Evolutionary conservation across 2,113 vertebrate species (phyloP), one percentile per base, ranked within the genome.

Genomic region (Cacatua alba): DNA sequence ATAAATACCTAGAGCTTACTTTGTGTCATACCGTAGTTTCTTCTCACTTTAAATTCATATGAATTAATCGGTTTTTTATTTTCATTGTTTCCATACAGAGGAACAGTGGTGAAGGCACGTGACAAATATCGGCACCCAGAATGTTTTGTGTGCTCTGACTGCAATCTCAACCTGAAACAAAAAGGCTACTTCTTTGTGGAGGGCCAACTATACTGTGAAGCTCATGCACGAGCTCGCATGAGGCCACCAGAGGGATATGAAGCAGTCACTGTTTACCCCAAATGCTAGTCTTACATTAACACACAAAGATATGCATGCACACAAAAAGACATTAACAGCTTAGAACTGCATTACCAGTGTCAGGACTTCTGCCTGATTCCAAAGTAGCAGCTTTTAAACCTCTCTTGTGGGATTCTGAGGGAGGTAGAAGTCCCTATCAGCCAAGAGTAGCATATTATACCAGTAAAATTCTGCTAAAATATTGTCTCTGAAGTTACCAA

Each of bases 141-240:
- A 59, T 99, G 99, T 96, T 99, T 99, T 15, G 99, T 99, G 94
- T 99, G 99, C 64, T 98, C 99, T 2, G 99, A 99, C 98, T 99
- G 99, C 44, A 98, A 98, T 78, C 96, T 99, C 96, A 99, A 99
- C 98, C 98, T 99, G 91, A 99, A 99, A 95, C 99, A 99, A 87
- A 99, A 98, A 94, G 99, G 99, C 59, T 99, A 99, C 94, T 99
- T 99, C 98, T 99, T 99, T 16, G 98, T 99, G 97, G 99, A 99
- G 88, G 99, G 99, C 5, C 98, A 99, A 53, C 97, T 99, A 44
- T 99, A 99, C 98, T 99, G 99, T n/a, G 99, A 99, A 97, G 97
- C 92, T 35, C 99, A 99, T 1, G 99, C 99, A 2, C 98, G 99
- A 7, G 98, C 98, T 94, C 98, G 99, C 70, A 99, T 97, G 90